Evolutionary conservation across 1,140 invertebrate genomes (phyloP), one percentile per base, ranked within the genome.

Genomic region (Drosophila pandora): DNA sequence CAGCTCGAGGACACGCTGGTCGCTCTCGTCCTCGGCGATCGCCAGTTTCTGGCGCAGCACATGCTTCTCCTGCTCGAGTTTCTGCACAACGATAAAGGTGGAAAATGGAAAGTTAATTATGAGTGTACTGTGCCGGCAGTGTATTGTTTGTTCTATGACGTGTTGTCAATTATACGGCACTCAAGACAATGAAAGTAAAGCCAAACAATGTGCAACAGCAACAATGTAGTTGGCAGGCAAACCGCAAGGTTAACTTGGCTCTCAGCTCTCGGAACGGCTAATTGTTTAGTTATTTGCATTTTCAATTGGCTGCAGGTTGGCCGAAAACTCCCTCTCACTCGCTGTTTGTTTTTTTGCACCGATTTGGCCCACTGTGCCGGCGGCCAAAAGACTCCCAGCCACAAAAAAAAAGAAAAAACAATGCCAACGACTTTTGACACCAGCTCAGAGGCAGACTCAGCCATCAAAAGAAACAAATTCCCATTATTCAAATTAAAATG

Each of bases 1-100:
- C 10, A 98, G 92, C 92, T 98, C 97, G 68, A 96, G 91, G 9
- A 98, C 93, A 55, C 95, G 94, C n/a, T 96, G 95, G 76, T 99
- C 98, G 90, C 96, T 97, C 91, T 99, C 97, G 12, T 96, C 95
- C 91, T 97, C 95, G 9, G 95, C 94, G 10, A 96, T 95, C 56
- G 97, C 95, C 76, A 99, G 92, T 85, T 96, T 96, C 34, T 97
- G 94, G 47, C 96, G 93, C 8, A 99, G 93, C 9, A 96, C 93
- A 92, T 99, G 96, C 77, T 97, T 96, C 92, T 99, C 97, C 93
- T 99, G 97, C 92, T 98, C 97, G 91, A 99, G 94, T 90, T 95
- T 95, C 98, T 99, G 93, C 13, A 93, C 92, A n/a, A 41, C 13
- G 13, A 41, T 41, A 48, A 59, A 67, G 6, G 48, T 41, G 32